These are phyloP conservation scores for Lasioglossum albipes DNA, from an alignment of 1,140 invertebrate species.

Conservation along the genomic window DNA sequence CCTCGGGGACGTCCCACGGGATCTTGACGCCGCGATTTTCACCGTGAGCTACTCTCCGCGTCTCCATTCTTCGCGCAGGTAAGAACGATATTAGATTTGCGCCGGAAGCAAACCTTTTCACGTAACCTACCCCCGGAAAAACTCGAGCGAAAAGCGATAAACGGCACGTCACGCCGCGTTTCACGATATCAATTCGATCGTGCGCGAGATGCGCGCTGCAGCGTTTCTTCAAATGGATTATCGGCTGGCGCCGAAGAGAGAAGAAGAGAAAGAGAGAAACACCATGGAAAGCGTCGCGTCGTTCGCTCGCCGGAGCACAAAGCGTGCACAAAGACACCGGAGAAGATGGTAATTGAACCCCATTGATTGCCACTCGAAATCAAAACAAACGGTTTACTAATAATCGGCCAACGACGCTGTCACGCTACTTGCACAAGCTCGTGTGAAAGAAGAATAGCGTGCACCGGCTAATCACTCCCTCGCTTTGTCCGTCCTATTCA, in stretches of 20 bases:
- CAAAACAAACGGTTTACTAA: neutral
- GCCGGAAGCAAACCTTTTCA: slow-evolving; percentile 48
- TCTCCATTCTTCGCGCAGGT: slow-evolving; percentile 51
- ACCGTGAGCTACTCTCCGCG: slow-evolving; percentile 26
- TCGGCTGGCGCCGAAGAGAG: slow-evolving; percentile 4
- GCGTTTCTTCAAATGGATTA: slow-evolving; percentile 55
- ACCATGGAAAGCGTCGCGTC: neutral
- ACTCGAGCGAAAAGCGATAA: slow-evolving; percentile 57
- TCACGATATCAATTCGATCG: slow-evolving; percentile 56
- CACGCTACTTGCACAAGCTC: neutral
- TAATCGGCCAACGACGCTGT: slow-evolving; percentile 2
- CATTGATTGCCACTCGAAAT: slow-evolving; percentile 10
- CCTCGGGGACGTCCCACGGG: neutral
- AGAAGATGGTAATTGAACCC: slow-evolving; percentile 9
- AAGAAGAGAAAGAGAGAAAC: neutral
- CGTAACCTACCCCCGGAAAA: slow-evolving; percentile 49
- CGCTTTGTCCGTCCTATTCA: neutral
- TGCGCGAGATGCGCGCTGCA: slow-evolving; percentile 22
- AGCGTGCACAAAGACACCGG: slow-evolving; percentile 4
- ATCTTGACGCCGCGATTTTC: slow-evolving; percentile 29
- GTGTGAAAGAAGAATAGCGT: neutral
- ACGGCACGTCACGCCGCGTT: slow-evolving; percentile 55
- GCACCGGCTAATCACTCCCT: neutral
- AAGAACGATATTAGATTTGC: slow-evolving; percentile 62
- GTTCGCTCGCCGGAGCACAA: too few species aligned